Base-by-base conservation (phyloP, 2,888 invertebrate species). In the Phlogophora meticulosa region DNA sequence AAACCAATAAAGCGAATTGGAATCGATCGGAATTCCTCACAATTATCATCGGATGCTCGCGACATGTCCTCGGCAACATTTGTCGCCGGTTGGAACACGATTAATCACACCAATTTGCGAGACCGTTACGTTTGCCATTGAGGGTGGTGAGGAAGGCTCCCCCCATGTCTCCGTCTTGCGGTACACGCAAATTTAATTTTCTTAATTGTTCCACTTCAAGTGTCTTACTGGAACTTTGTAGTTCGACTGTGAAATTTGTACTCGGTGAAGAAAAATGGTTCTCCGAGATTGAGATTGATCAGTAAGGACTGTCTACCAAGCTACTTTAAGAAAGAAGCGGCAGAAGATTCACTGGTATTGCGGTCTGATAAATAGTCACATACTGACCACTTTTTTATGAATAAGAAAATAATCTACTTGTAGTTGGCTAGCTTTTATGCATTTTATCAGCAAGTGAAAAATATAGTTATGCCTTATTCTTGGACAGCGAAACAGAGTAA, bases 101-200 rank as follows among this genome's bases (percentile, higher is more conserved):
- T 82, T 82, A 82, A 82, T 82, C 81, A 81, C 72, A 71, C 57
- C 73, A 80, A 82, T 81, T 82, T 74, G 66, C 49, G 75, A 70
- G 75, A 63, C 67, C 51, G 60, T 72, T 72, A 79, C 78, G 66
- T 74, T 70, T 48, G 28, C 61, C 72, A 67, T 34, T 58, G 13
- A 28, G 28, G 28, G 28, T 28, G 28, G 28, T 20, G 7, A 11
- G 28, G 24, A 34, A 32, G 20, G 20, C 15, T 4, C 17, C 38
- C 53, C 51, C 55, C 22, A 24, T 28, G 34, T 22, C 55, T 52
- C 52, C 52, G 17, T 46, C 66, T 74, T 57, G 57, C 28, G 48
- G 66, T 56, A 66, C 60, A 53, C 59, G 49, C 55, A 43, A 80
- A 77, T 73, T 81, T 49, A 62, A 75, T 78, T 78, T 75, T 67